These are phyloP conservation scores for Drosophila sp. DNA, from an alignment of 1,140 invertebrate genomes.

Conservation along the genomic window DNA sequence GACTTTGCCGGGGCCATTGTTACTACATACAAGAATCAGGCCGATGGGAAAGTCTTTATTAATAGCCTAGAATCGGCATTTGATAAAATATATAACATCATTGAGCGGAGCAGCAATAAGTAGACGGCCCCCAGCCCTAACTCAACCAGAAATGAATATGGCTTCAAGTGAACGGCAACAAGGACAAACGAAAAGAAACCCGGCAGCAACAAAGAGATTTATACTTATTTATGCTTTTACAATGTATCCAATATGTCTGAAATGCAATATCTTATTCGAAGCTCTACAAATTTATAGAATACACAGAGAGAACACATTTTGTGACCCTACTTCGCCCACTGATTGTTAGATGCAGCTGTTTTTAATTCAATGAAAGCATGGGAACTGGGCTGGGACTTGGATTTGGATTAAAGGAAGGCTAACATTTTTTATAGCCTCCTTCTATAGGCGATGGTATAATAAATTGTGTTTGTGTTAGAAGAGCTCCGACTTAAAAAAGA, in stretches of 20 bases:
- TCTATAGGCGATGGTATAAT: constrained; percentile 23
- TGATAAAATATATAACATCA: constrained; percentile 66
- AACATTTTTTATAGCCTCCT: constrained; percentile 7
- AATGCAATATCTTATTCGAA: constrained; percentile 56
- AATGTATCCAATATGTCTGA: constrained; percentile 35
- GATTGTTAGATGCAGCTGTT: constrained; percentile 16
- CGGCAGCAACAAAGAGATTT: constrained; percentile 35
- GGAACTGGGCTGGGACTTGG: too few species aligned
- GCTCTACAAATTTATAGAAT: constrained; percentile 53
- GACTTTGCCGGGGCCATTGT: constrained; percentile 90
- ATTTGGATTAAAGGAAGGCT: background rate
- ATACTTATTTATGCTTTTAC: constrained; percentile 37
- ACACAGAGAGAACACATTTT: constrained; percentile 46
- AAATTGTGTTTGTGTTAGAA: constrained; percentile 16
- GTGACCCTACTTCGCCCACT: constrained; percentile 5
- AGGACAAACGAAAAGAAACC: background rate
- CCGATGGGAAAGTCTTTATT: constrained; percentile 88
- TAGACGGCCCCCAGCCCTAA: background rate
- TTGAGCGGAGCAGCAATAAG: constrained; percentile 51
- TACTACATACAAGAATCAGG: constrained; percentile 89
- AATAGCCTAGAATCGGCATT: constrained; percentile 88
- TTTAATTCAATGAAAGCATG: background rate
- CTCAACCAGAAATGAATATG: background rate
- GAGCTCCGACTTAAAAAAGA: too few species aligned
- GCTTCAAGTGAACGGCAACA: constrained; percentile 17